Conservation (phyloP, 2,888 invertebrate genomes). For the Axea sp. region DNA sequence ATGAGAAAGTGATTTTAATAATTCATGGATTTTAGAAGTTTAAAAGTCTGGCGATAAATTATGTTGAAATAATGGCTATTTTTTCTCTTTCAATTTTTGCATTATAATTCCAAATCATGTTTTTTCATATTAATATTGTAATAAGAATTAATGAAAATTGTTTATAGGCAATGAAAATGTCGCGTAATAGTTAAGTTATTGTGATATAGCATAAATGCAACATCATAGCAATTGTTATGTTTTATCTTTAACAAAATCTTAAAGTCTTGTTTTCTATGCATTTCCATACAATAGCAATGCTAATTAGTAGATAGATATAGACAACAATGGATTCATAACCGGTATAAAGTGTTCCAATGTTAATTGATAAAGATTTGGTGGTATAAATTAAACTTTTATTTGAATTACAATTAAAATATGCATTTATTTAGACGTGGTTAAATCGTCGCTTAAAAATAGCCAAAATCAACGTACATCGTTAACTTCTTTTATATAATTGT, state of each 20-base stretch:
- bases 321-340: conserved; percentile 39
- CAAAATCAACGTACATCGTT: not conserved
- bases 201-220: not conserved
- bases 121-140: too few species aligned
- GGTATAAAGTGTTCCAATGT: conserved; percentile 40
- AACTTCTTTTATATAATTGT: too few species aligned
- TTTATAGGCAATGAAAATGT: not conserved
- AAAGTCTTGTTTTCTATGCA: conserved; percentile 39
- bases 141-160: too few species aligned
- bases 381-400: conserved; percentile 31
- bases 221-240: conserved; percentile 4
- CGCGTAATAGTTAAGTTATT: not conserved
- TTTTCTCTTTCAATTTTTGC: too few species aligned
- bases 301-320: conserved; percentile 41
- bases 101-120: too few species aligned
- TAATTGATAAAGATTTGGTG: conserved; percentile 45
- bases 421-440: too few species aligned
- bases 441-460: not conserved
- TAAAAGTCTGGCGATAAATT: too few species aligned
- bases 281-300: conserved; percentile 51
- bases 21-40: too few species aligned
- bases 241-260: conserved; percentile 38
- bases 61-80: too few species aligned
- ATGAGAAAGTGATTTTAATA: too few species aligned
- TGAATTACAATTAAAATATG: conserved; percentile 27